phyloP scores from a whole-genome alignment of 2,797 vertebrate species.

The Epinephelus coioides region DNA sequence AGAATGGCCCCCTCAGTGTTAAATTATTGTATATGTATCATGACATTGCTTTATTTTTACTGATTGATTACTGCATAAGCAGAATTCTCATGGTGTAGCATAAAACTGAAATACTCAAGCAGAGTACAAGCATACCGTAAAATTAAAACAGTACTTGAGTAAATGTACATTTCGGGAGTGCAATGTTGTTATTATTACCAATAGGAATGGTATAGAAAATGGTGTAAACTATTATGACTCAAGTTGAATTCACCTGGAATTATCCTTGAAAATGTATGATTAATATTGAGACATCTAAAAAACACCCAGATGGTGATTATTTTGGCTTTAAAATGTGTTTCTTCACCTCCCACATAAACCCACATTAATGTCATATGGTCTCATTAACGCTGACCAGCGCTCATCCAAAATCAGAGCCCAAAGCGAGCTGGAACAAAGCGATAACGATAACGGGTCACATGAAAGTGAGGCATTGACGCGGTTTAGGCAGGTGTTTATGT shows the following conservation, averaged over 20 bases:
- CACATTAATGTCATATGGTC: constrained; percentile 8
- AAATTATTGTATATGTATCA: too few species aligned
- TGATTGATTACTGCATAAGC: not conserved
- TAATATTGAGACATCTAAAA: not conserved
- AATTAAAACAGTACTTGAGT: not conserved
- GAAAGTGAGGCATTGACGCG: constrained; percentile 48
- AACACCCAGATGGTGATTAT: constrained; percentile 2
- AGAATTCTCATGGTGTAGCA: not conserved
- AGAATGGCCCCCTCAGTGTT: not conserved
- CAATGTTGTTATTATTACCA: not conserved
- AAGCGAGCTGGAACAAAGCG: constrained; percentile 46
- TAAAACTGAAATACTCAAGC: not conserved
- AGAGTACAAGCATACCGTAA: not conserved
- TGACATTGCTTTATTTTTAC: not conserved
- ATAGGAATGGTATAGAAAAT: not conserved
- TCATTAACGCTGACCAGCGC: constrained; percentile 26
- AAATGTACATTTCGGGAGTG: not conserved
- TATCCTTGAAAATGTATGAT: constrained; percentile 2
- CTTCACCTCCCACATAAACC: not conserved
- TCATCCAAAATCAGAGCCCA: constrained; percentile 37
- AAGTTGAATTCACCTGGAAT: not conserved
- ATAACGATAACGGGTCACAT: constrained; percentile 43
- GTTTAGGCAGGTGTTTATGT: constrained; percentile 68
- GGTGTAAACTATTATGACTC: not conserved
- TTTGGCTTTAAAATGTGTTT: constrained; percentile 13